These are phyloP conservation scores for Tenebrosternarchus preto DNA, from an alignment of 2,113 vertebrate species.

Conservation along the genomic window DNA sequence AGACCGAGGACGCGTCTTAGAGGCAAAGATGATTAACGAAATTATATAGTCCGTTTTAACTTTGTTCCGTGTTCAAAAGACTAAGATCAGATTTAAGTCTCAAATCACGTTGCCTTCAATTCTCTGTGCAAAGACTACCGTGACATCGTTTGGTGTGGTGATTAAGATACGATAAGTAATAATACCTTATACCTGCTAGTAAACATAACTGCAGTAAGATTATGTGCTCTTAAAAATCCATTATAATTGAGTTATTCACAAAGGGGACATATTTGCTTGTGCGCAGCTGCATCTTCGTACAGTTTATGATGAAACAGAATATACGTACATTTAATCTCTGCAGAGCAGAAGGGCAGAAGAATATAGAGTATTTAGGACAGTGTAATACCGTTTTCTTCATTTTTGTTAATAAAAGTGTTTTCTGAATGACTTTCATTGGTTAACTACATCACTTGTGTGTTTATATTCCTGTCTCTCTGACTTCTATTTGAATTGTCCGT, in stretches of 20 bases:
- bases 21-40: constrained; percentile 35
- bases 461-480: constrained; percentile 13
- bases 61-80: constrained; percentile 7
- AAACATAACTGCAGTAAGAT: too few species aligned
- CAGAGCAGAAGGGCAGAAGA: background rate
- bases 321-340: background rate
- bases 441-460: background rate
- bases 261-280: too few species aligned
- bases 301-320: background rate
- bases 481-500: too few species aligned
- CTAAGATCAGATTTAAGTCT: constrained; percentile 2
- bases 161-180: too few species aligned
- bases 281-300: too few species aligned
- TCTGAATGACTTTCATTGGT: background rate
- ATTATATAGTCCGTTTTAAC: constrained; percentile 16
- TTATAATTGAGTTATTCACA: too few species aligned
- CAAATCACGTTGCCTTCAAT: background rate
- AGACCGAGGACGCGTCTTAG: constrained; percentile 10
- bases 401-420: constrained; percentile 14
- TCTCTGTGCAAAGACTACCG: background rate
- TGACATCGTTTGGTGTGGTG: background rate
- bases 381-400: background rate
- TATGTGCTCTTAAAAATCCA: too few species aligned
- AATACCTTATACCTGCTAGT: too few species aligned
- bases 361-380: background rate